Conservation (phyloP, 2,113 vertebrate species). For the Trogon melanurus region DNA sequence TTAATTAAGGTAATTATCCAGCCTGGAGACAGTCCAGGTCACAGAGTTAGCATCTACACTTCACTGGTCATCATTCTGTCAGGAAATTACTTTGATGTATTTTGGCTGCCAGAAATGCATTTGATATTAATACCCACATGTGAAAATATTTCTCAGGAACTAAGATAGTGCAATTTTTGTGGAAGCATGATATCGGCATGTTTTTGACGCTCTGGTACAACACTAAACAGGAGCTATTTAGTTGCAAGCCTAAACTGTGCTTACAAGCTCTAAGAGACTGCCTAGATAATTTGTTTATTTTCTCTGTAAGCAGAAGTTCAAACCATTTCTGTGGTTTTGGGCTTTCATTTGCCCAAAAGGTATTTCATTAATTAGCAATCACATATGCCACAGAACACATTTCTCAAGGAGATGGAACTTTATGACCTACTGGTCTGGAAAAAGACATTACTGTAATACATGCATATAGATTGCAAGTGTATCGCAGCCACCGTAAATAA, state of each 20-base stretch:
- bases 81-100: conserved; percentile 6
- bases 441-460: conserved; percentile 8
- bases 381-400: not conserved
- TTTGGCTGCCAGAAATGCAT: not conserved
- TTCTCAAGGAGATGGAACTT: conserved; percentile 5
- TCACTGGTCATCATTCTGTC: not conserved
- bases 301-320: not conserved
- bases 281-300: conserved; percentile 29
- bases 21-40: not conserved
- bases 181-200: not conserved
- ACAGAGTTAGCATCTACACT: not conserved
- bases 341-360: conserved; percentile 23
- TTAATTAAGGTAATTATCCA: conserved; percentile 7
- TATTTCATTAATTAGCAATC: conserved; percentile 50
- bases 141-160: conserved; percentile 25
- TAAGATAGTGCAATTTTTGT: not conserved
- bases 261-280: not conserved
- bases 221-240: not conserved
- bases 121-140: not conserved
- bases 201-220: not conserved
- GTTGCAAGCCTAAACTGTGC: not conserved
- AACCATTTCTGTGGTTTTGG: conserved; percentile 5
- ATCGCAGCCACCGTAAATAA: not conserved
- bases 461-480: not conserved
- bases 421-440: conserved; percentile 32